Conservation (phyloP, 2,888 invertebrate genomes). For the Drosophila prostipennis region DNA sequence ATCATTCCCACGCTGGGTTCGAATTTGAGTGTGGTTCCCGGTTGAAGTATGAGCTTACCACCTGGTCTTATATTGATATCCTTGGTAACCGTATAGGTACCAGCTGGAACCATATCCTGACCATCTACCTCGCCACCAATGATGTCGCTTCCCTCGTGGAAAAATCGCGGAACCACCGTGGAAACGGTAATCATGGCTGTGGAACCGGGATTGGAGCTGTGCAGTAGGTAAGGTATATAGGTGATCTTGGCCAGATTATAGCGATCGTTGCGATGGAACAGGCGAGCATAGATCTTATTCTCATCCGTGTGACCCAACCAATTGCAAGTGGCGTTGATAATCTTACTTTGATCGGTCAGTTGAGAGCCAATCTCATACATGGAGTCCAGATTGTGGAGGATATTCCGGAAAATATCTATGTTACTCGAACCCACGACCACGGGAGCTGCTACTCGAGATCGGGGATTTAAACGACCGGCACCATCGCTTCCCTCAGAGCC, state of each 20-base stretch:
- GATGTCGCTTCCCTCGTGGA: conserved; percentile 88
- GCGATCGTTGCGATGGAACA: conserved; percentile 94
- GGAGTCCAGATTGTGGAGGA: conserved; percentile 95
- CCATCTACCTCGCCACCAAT: conserved; percentile 98
- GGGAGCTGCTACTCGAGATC: conserved; percentile 96
- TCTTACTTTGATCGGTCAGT: conserved; percentile 95
- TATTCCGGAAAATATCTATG: conserved; percentile 94
- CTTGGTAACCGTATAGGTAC: conserved; percentile 95
- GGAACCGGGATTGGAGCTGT: conserved; percentile 95
- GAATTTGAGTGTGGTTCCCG: conserved; percentile 95
- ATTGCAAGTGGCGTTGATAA: conserved; percentile 96
- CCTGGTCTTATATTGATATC: conserved; percentile 98
- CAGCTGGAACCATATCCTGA: conserved; percentile 91
- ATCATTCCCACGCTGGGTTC: conserved; percentile 97
- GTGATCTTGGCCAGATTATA: conserved; percentile 97
- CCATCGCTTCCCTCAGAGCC: conserved; percentile 82
- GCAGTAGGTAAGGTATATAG: conserved; percentile 95
- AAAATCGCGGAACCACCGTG: conserved; percentile 91
- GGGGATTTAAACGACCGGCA: conserved; percentile 91
- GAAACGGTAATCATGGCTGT: conserved; percentile 91
- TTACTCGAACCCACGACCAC: conserved; percentile 96
- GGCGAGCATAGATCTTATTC: conserved; percentile 89
- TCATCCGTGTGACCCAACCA: conserved; percentile 94
- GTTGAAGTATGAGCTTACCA: conserved; percentile 94
- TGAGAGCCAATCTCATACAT: conserved; percentile 98